Base-by-base conservation (phyloP, 2,113 vertebrate species). In the Psilopogon haemacephalus region DNA sequence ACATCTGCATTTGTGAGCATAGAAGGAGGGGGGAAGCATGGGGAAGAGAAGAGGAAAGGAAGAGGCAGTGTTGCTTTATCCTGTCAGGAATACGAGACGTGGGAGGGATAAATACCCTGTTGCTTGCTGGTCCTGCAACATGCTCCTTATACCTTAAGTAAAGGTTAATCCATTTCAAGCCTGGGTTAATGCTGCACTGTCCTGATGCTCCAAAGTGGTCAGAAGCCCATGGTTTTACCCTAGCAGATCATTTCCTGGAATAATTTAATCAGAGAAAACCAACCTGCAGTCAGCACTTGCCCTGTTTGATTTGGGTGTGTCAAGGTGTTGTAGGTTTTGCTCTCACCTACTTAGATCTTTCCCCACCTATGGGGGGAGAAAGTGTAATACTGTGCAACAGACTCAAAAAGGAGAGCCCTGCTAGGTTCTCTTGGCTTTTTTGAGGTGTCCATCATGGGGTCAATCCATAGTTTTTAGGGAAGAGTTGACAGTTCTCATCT, bases 1-100 rank as follows among this genome's bases (percentile, higher is more conserved):
- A n/a, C 8, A 27, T 91, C 86, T 94, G 74, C 63, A n/a, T 80
- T 78, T 87, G 38, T 74, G 67, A 87, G 68, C 58, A n/a, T 69
- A 75, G 54, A 65, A 50, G 48, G 23, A 50, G 48, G 23, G 48
- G 12, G 23, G 48, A 50, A 94, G 84, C 85, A 33, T 16, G 55
- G 79, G 83, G 68, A 84, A 93, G 96, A 94, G 71, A 93, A 48
- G 46, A 84, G 91, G 95, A 95, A 96, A 93, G 74, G 75, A 71
- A 96, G 90, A 26, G 56, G 82, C 71, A 42, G 24, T 50, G 46
- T 83, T 94, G 21, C 74, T 94, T 93, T 94, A 90, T 94, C 91
- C 94, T 70, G n/a, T 38, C 42, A 79, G 91, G 84, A 96, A 90
- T 80, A 88, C 24, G 72, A 91, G 89, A 75, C 0, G 2, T 95